phyloP scores from a whole-genome alignment of 2,888 invertebrate genomes.

The Phorcus lineatus region DNA sequence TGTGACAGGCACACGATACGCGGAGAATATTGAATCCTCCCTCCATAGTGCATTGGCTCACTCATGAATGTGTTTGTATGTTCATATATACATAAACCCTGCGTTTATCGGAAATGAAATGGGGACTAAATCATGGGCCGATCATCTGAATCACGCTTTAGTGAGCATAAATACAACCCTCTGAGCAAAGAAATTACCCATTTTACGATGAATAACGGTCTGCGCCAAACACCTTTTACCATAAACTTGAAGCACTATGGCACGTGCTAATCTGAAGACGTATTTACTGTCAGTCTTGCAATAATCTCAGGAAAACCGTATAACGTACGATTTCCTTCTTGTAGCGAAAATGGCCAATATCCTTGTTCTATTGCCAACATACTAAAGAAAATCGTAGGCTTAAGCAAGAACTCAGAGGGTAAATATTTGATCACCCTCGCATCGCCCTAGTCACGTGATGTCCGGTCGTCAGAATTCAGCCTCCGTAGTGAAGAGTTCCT shows the following conservation, averaged over 20 bases:
- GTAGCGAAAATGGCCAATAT: not conserved
- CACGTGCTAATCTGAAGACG: not conserved
- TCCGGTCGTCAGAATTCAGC: not conserved
- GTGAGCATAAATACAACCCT: too few species aligned
- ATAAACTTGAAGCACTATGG: slow-evolving; percentile 6
- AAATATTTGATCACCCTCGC: slow-evolving; percentile 19
- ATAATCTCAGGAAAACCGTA: not conserved
- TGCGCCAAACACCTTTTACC: not conserved
- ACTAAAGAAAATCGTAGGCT: not conserved
- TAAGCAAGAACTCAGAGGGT: not conserved
- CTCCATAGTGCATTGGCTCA: too few species aligned
- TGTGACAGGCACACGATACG: too few species aligned
- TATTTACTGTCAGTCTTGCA: not conserved
- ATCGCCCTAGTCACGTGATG: slow-evolving; percentile 11
- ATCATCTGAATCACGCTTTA: too few species aligned
- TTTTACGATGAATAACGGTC: not conserved
- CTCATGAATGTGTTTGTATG: too few species aligned
- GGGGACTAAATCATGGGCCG: too few species aligned
- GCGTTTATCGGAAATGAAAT: too few species aligned
- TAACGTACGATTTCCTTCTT: not conserved
- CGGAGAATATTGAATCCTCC: too few species aligned
- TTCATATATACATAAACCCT: too few species aligned
- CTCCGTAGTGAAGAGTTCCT: not conserved
- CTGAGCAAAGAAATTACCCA: not conserved
- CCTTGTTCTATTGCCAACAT: not conserved